Base-by-base conservation (phyloP, 2,797 vertebrate species). In the Hylomyscus alleni region DNA sequence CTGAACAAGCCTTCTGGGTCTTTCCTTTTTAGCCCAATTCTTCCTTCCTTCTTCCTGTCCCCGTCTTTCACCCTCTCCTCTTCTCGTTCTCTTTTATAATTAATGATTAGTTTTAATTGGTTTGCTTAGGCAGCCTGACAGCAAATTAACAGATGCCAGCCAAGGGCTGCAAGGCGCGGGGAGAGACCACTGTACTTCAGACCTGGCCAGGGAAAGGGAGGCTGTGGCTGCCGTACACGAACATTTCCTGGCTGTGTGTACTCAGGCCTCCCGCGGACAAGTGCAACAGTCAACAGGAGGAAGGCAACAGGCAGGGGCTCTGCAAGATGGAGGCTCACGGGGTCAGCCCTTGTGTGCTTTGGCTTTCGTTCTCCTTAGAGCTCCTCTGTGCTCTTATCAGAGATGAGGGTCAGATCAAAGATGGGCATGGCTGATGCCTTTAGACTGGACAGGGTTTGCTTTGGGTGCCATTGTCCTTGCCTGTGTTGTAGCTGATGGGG, bases 91-190 rank as follows among this genome's bases (percentile, higher is more conserved):
- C 96, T 98, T 98, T 98, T 98, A 98, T 98, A 98, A 99, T 98
- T 98, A 98, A 98, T 98, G 97, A 98, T 98, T 98, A 98, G 96
- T 98, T 98, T 98, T 98, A 98, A 99, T 99, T 98, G 98, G 98
- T 99, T 99, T 99, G 98, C 98, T 98, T 98, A 99, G 98, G 98
- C 98, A 98, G 98, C 95, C 98, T 98, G 98, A 98, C 98, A 98
- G 98, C 98, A 98, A 98, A 98, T 98, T 98, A 98, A 98, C 97
- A 98, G 98, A 97, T 98, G 97, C 97, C 97, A 98, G 96, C 96
- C 96, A 97, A 98, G 95, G 97, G 97, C 98, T 98, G 97, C 97
- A 8, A n/a, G 95, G 97, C 97, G 97, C 12, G 47, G 97, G 95
- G 34, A 85, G 94, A 87, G 97, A 95, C 94, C 97, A 86, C 95